These are phyloP conservation scores for Limnephilus rhombicus DNA, from an alignment of 2,888 invertebrate genomes.

Conservation along the genomic window DNA sequence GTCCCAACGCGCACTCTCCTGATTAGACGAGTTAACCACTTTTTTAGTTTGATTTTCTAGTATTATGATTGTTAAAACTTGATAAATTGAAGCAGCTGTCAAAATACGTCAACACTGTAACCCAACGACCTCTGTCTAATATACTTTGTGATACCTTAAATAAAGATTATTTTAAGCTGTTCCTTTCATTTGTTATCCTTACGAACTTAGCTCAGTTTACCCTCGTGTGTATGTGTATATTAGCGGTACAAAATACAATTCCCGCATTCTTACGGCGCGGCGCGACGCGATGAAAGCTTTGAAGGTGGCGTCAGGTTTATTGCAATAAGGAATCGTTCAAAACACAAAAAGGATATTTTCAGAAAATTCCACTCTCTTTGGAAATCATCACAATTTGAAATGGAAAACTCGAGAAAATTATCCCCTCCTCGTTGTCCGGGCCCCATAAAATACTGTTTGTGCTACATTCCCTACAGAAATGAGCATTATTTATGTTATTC, in stretches of 20 bases:
- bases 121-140: no score
- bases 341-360: not conserved
- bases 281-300: not conserved
- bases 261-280: not conserved
- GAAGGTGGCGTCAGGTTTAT: conserved; percentile 25
- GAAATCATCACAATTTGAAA: not conserved
- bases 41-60: no score
- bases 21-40: no score
- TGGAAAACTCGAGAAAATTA: conserved; percentile 6
- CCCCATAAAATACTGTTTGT: not conserved
- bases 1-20: no score
- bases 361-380: not conserved
- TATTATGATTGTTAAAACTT: no score
- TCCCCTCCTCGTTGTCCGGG: not conserved
- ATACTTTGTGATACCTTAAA: no score
- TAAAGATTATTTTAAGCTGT: no score
- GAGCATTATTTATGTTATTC: not conserved
- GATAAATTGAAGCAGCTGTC: no score
- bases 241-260: not conserved
- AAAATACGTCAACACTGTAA: no score
- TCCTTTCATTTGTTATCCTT: not conserved
- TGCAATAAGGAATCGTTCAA: not conserved
- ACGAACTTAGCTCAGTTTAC: not conserved
- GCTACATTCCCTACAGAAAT: not conserved
- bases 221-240: not conserved